Evolutionary conservation across 2,797 vertebrate genomes (phyloP).

Genomic region (Trichosurus vulpecula): DNA sequence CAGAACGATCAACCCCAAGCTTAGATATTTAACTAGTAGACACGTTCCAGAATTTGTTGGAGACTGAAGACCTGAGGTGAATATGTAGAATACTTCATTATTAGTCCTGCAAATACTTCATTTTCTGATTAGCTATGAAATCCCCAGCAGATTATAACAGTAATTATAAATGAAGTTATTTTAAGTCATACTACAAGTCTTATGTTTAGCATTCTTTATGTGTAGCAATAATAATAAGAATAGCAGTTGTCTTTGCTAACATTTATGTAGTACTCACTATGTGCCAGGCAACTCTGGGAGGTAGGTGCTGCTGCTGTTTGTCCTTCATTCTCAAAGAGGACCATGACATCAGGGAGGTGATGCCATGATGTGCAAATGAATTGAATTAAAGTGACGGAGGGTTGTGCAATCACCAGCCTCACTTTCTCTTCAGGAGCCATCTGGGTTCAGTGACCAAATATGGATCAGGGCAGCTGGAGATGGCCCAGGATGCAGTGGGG

Average conservation of each 20-base stretch:
- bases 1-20: not conserved
- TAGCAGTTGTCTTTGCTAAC: not conserved
- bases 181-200: not conserved
- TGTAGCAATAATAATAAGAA: not conserved
- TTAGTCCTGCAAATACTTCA: not conserved
- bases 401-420: too few species aligned
- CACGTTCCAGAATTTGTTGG: not conserved
- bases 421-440: too few species aligned
- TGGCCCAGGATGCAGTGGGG: too few species aligned
- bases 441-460: too few species aligned
- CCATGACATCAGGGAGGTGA: too few species aligned
- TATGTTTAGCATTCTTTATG: not conserved
- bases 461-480: too few species aligned
- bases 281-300: not conserved
- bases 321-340: too few species aligned
- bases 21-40: not conserved
- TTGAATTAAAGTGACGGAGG: too few species aligned
- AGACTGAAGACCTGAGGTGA: not conserved
- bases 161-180: not conserved
- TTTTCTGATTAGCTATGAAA: not conserved
- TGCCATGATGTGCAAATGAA: too few species aligned
- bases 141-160: not conserved
- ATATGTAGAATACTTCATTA: not conserved
- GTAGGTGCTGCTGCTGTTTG: not conserved
- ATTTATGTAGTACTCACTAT: not conserved